These are phyloP conservation scores for Micromesistius poutassou DNA, from an alignment of 2,797 vertebrate genomes.

Conservation along the genomic window DNA sequence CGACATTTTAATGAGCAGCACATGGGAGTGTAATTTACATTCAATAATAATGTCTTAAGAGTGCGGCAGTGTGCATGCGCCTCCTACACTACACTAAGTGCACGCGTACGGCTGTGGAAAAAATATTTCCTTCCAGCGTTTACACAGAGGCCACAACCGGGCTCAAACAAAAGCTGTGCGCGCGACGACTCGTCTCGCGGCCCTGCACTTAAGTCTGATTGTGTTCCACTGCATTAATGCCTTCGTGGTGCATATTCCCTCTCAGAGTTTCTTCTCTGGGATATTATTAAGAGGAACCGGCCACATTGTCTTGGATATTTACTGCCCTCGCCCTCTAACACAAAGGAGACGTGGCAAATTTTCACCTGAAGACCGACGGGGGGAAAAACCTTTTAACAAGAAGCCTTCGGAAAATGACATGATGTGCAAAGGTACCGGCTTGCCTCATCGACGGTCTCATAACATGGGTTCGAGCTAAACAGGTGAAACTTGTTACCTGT, in stretches of 20 bases:
- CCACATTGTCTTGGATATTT: conserved; percentile 28
- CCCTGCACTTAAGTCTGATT: conserved; percentile 50
- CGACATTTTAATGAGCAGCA: conserved; percentile 50
- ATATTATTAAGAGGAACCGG: conserved; percentile 8
- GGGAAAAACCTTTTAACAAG: not conserved
- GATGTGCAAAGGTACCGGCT: not conserved
- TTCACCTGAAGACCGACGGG: not conserved
- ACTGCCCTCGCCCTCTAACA: conserved; percentile 12
- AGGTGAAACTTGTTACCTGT: not conserved
- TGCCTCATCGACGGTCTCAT: not conserved
- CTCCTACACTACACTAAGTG: conserved; percentile 45
- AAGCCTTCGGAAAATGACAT: not conserved
- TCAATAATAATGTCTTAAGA: conserved; percentile 49
- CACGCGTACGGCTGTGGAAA: conserved; percentile 23
- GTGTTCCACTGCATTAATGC: conserved; percentile 45
- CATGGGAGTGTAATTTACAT: conserved; percentile 58
- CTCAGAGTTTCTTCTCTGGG: conserved; percentile 32
- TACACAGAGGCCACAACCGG: conserved; percentile 36
- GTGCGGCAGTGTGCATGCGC: conserved; percentile 26
- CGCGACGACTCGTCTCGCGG: conserved; percentile 19
- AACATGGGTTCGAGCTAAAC: too few species aligned
- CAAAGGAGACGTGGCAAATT: not conserved
- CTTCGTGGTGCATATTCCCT: conserved; percentile 31
- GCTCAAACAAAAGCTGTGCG: conserved; percentile 43
- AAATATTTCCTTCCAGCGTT: conserved; percentile 28